phyloP scores from a whole-genome alignment of 2,888 invertebrate genomes.

The Chironomus tentans region DNA sequence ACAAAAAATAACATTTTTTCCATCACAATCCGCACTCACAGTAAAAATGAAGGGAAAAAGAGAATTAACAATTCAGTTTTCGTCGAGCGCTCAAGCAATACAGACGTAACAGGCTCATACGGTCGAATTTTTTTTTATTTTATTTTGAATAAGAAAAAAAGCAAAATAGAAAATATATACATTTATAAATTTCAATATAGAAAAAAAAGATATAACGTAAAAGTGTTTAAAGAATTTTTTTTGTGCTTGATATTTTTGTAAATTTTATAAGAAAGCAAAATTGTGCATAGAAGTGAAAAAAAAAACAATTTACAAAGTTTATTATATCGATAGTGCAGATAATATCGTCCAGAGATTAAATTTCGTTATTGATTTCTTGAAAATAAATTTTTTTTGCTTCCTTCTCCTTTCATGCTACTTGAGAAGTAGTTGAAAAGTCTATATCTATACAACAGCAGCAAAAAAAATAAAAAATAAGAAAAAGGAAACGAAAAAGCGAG shows the following conservation, averaged over 20 bases:
- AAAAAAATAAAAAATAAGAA: neutral
- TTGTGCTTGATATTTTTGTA: neutral
- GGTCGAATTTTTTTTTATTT: neutral
- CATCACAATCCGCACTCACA: conserved; percentile 7
- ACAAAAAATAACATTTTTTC: neutral
- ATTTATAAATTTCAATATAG: neutral
- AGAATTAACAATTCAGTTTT: conserved; percentile 16
- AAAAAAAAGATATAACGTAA: neutral
- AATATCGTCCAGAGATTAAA: conserved; percentile 5
- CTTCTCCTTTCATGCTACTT: neutral
- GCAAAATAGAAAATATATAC: neutral
- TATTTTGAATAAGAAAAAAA: neutral
- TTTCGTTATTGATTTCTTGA: conserved; percentile 5
- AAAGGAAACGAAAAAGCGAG: neutral
- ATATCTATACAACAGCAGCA: neutral
- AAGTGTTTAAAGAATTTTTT: neutral
- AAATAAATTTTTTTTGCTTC: neutral
- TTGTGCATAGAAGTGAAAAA: conserved; percentile 13
- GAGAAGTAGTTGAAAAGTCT: neutral
- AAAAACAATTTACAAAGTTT: conserved; percentile 1
- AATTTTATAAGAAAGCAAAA: neutral
- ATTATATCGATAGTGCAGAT: neutral
- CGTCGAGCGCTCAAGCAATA: neutral
- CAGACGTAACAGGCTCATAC: conserved; percentile 11
- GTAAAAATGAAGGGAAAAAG: neutral